Percentiles rank a stretch among this genome's conserved stretches.
Evolutionary conservation across 2,888 invertebrate species (phyloP).

Genomic region (Rhorus exstirpatorius): DNA sequence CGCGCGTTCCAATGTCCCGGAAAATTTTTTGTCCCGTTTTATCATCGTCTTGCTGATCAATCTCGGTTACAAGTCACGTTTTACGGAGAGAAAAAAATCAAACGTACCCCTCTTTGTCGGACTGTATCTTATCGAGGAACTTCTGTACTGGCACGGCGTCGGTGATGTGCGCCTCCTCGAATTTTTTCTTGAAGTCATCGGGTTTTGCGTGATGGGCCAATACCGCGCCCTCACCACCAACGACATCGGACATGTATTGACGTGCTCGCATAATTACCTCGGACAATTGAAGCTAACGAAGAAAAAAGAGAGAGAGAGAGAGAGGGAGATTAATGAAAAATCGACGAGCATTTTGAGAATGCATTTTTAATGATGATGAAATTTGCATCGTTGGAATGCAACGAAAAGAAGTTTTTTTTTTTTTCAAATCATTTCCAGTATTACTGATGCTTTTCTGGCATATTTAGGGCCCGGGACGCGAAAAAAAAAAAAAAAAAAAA

Average conservation of each 20-base stretch:
- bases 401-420: too few relatives aligned
- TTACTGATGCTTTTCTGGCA: too few relatives aligned
- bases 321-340: conserved; percentile 26
- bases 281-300: conserved; percentile 94
- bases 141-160: conserved; percentile 93
- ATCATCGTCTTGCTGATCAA: conserved; percentile 25
- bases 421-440: too few relatives aligned
- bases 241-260: conserved; percentile 96
- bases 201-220: conserved; percentile 95
- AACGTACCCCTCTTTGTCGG: conserved; percentile 96
- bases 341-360: too few relatives aligned
- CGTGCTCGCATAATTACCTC: conserved; percentile 98
- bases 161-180: conserved; percentile 91
- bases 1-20: conserved; percentile 23
- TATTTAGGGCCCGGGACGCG: too few relatives aligned
- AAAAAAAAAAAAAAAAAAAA: too few relatives aligned
- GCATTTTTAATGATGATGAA: too few relatives aligned
- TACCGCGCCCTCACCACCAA: conserved; percentile 95
- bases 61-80: conserved; percentile 8
- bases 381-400: too few relatives aligned
- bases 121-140: conserved; percentile 96
- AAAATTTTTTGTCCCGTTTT: conserved; percentile 44
- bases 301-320: conserved; percentile 15
- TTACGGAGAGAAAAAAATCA: conserved; percentile 50
- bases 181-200: conserved; percentile 94